phyloP scores from a whole-genome alignment of 2,888 invertebrate genomes.

The Chymomyza amoena region DNA sequence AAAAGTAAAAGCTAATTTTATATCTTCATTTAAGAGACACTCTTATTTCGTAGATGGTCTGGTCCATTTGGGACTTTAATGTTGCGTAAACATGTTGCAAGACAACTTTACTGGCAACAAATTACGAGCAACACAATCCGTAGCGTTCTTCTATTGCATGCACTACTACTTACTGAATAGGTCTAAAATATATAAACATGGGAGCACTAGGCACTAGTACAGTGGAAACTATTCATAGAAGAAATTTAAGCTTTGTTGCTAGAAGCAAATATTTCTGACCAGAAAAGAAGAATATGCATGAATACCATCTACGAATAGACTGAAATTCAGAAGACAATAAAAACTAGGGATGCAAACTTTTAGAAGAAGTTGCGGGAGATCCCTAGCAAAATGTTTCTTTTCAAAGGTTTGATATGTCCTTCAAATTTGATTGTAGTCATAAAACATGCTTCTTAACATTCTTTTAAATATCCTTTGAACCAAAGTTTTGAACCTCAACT shows the following conservation, averaged over 20 bases:
- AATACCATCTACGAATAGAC: no score
- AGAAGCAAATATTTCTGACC: no score
- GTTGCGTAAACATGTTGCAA: conserved; percentile 61
- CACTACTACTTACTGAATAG: not conserved
- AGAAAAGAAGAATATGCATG: no score
- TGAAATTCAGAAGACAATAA: no score
- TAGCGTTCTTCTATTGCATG: not conserved
- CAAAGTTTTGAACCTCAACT: no score
- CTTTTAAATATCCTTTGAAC: no score
- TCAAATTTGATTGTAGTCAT: no score
- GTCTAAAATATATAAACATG: not conserved
- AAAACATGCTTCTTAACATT: no score
- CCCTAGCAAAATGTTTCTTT: no score
- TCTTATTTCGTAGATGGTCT: not conserved
- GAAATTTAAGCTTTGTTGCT: not conserved
- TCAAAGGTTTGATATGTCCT: no score
- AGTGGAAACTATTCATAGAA: not conserved
- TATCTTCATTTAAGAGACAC: conserved; percentile 53
- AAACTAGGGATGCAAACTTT: no score
- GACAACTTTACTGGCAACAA: conserved; percentile 59
- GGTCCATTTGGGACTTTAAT: not conserved
- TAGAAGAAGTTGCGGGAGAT: no score
- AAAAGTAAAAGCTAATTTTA: conserved; percentile 49
- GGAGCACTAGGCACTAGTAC: not conserved
- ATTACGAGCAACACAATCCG: conserved; percentile 49